Evolutionary conservation across 2,888 invertebrate species (phyloP).

Genomic region (Elmis aenea): DNA sequence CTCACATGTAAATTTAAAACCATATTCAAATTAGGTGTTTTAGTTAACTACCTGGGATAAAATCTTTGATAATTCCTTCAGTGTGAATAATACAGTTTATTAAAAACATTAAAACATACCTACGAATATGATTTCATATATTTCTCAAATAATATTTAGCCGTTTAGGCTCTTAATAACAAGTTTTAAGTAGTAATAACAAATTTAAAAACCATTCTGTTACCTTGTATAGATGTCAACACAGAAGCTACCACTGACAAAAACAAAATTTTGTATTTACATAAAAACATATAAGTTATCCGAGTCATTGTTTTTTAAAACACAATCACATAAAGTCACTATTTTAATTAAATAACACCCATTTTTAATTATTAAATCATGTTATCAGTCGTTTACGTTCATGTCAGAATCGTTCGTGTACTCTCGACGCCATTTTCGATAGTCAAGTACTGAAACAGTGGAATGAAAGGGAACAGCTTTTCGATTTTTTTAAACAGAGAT

Average conservation of each 20-base stretch:
- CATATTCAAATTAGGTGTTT: too few species aligned
- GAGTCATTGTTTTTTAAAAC: constrained; percentile 31
- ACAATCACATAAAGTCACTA: constrained; percentile 15
- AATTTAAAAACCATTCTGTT: constrained; percentile 38
- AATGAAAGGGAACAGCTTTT: constrained; percentile 14
- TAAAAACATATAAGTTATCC: constrained; percentile 28
- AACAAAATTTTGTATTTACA: constrained; percentile 34
- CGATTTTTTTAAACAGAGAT: too few species aligned
- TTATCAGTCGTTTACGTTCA: constrained; percentile 14
- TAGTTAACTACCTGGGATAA: too few species aligned
- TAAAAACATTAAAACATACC: too few species aligned
- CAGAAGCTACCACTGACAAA: constrained; percentile 37
- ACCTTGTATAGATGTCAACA: constrained; percentile 41
- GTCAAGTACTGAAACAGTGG: too few species aligned
- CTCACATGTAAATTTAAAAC: too few species aligned
- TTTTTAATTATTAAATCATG: constrained; percentile 20
- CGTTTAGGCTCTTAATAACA: too few species aligned
- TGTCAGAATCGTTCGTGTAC: constrained; percentile 19
- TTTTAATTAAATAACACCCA: constrained; percentile 23
- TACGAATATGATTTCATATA: too few species aligned
- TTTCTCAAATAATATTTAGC: too few species aligned
- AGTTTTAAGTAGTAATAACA: too few species aligned
- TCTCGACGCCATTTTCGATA: constrained; percentile 28
- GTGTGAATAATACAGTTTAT: too few species aligned
- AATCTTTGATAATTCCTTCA: too few species aligned